Evolutionary conservation across 2,888 invertebrate genomes (phyloP), one percentile per base, ranked within the genome.

Genomic region (Clistopyga incitator): DNA sequence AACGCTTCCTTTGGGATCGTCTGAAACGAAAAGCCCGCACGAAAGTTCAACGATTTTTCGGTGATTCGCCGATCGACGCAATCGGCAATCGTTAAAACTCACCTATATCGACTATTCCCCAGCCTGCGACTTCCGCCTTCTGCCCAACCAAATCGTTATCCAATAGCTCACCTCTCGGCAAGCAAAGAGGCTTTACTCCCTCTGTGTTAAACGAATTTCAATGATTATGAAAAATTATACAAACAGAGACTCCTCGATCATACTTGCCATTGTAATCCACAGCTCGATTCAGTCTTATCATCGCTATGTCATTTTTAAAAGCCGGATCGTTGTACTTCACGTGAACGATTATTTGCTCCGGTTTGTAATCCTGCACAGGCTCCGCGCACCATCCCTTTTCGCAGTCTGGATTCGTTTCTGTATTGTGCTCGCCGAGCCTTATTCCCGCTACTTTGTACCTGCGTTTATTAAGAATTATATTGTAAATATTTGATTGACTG

Each of bases 181-280:
- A 90, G 87, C 96, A 96, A 78, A 96, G 94, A 11, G 96, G 95
- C 25, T 90, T 88, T 1, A 95, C 95, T 64, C 81, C 79, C 8
- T 81, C 85, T 86, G 47, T 4, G n/a, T 54, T 42, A 15, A 52
- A 56, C 67, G 2, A 67, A 61, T 72, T 45, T 20, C 34, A 54
- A 45, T 56, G 23, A 56, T 6, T 6, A 20, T 20, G 54, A 74
- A 72, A 59, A 65, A 79, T n/a, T 6, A 11, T 25, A 59, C 3
- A 4, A 20, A 11, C 45, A 18, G 42, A 20, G 8, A n/a, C n/a
- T n/a, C n/a, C 18, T 42, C 23, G 59, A 59, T 42, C 61, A 38
- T 67, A 85, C 88, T 85, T 87, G 93, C 93, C 92, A 52, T 89
- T 92, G 68, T 90, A 91, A 23, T 75, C 29, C 2, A 88, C 93